Evolutionary conservation across 2,113 vertebrate species (phyloP).

Genomic region (Apodemus speciosus): DNA sequence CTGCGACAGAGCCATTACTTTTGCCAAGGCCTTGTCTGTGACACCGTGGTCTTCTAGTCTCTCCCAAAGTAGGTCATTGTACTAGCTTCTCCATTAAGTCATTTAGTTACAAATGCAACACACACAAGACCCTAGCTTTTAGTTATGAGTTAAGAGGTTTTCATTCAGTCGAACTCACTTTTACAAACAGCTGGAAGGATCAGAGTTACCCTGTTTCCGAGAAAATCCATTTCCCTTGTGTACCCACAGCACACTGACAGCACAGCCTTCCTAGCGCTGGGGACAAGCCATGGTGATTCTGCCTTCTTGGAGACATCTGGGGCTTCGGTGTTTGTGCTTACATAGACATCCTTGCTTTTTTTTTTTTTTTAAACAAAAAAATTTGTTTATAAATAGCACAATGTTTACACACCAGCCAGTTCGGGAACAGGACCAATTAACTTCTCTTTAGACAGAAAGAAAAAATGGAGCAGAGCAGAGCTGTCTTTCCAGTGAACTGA

Average conservation of each 20-base stretch:
- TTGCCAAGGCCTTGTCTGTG: neutral
- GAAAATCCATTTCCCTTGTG: neutral
- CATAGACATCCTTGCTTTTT: slow-evolving; percentile 55
- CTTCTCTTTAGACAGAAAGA: slow-evolving; percentile 62
- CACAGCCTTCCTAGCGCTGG: neutral
- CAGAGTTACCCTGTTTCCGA: slow-evolving; percentile 12
- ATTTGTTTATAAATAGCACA: slow-evolving; percentile 64
- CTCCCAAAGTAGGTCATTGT: neutral
- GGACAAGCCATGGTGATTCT: neutral
- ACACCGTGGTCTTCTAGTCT: neutral
- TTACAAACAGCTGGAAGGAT: slow-evolving; percentile 11
- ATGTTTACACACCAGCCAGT: slow-evolving; percentile 49
- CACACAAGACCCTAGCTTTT: neutral
- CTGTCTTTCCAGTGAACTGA: slow-evolving; percentile 51
- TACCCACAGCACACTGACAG: neutral
- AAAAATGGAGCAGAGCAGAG: neutral
- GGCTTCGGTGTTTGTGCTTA: slow-evolving; percentile 31
- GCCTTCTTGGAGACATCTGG: neutral
- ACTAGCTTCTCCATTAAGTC: slow-evolving; percentile 9
- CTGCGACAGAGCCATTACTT: neutral
- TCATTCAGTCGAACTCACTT: neutral
- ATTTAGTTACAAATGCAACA: neutral
- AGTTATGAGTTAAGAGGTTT: neutral
- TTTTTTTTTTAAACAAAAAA: slow-evolving; percentile 39
- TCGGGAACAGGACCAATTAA: slow-evolving; percentile 53